Evolutionary conservation across 1,140 invertebrate species (phyloP), one percentile per base, ranked within the genome.

Genomic region (Semibalanus balanoides): DNA sequence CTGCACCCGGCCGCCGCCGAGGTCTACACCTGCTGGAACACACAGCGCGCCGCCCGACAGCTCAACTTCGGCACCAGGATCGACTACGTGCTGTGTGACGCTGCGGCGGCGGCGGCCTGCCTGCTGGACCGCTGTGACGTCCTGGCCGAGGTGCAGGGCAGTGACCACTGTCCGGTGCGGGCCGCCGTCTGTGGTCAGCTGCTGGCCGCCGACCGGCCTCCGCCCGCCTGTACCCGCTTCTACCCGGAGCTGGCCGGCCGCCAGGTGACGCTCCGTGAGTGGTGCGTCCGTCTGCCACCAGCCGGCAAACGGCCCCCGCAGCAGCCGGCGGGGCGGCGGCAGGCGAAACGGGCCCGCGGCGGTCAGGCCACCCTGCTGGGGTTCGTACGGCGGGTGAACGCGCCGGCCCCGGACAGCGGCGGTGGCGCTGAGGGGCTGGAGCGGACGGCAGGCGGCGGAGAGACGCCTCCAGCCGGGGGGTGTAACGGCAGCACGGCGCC

Each of bases 21-120:
- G 31, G 84, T 84, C 7, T 89, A 83, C 80, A 87, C 87, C 19
- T 88, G 87, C 79, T 89, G 88, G 88, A 83, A 83, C 76, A 85
- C 85, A 0, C 77, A 79, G 70, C 84, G 84, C 1, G 85, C 84
- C 74, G 85, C 86, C 17, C 79, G 88, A 69, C 76, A 81, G 51
- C 87, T 85, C n/a, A 89, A 89, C 81, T 89, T 85, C 81, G 88
- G 88, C 27, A 83, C 84, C 43, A 79, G 88, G 30, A 84, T 89
- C 30, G 88, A 89, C 80, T 89, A 89, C 79, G 85, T 89, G 43
- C 77, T 88, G 9, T 79, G 82, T 29, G 83, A 86, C 79, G 76
- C 77, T 43, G 76, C 82, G 28, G 79, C 87, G 3, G 72, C 82
- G 1, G 74, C 73, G 28, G 70, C 70, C 70, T 5, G 70, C 31